Evolutionary conservation across 64 coral and sea anemone species (phyloP).

Genomic region (Stichodactyla mertensii): DNA sequence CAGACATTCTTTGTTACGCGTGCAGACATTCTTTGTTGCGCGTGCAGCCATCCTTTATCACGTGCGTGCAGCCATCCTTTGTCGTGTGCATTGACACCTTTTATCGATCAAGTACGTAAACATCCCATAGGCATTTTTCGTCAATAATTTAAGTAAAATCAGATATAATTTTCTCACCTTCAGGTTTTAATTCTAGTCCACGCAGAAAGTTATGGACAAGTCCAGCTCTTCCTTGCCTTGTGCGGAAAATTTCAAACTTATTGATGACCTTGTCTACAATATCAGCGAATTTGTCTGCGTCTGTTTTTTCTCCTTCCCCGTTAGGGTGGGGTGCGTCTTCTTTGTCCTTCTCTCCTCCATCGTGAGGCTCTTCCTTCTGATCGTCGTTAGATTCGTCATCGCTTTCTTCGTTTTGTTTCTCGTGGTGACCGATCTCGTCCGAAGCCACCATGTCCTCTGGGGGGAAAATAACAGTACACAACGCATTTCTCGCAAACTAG

Average conservation of each 20-base stretch:
- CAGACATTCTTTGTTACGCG: no score
- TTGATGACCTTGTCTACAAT: slow-evolving; percentile 21
- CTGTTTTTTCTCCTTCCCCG: background rate
- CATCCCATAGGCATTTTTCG: background rate
- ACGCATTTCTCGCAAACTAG: no score
- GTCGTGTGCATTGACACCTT: no score
- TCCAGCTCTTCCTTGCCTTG: slow-evolving; percentile 32
- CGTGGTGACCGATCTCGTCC: slow-evolving; percentile 11
- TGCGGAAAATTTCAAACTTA: slow-evolving; percentile 22
- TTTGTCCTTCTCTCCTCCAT: slow-evolving; percentile 17
- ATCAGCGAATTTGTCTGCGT: slow-evolving; percentile 8
- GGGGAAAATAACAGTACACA: background rate
- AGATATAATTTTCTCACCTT: background rate
- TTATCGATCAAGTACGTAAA: no score
- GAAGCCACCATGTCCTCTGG: slow-evolving; percentile 56
- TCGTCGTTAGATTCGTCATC: slow-evolving; percentile 8
- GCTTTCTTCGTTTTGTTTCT: slow-evolving; percentile 21
- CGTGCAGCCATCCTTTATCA: no score
- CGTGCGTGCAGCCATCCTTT: no score
- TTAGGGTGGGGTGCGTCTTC: background rate
- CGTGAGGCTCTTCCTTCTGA: background rate
- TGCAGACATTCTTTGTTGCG: no score
- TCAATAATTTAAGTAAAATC: background rate
- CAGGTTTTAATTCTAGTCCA: background rate
- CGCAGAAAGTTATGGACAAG: slow-evolving; percentile 47